Conservation (phyloP, 1,140 invertebrate genomes). For the Apis dorsata region DNA sequence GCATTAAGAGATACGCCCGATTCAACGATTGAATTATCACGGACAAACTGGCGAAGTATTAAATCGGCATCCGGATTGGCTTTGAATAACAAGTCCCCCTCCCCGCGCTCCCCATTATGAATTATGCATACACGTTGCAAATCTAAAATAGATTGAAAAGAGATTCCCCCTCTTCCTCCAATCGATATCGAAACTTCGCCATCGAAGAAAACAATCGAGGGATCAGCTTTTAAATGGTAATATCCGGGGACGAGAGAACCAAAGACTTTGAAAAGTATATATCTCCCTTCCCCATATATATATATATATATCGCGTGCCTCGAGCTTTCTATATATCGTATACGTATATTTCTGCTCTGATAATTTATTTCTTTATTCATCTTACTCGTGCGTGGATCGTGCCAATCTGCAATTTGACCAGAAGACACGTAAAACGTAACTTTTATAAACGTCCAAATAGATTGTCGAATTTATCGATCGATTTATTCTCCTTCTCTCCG, state of each 20-base stretch:
- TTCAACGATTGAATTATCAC: constrained; percentile 36
- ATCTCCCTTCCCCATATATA: too few relatives aligned
- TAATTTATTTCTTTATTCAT: too few relatives aligned
- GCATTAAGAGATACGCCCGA: constrained; percentile 39
- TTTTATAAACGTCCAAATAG: background rate
- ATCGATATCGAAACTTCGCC: constrained; percentile 6
- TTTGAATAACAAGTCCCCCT: constrained; percentile 46
- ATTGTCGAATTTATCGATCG: background rate
- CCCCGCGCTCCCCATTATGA: constrained; percentile 14
- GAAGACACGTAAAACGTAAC: too few relatives aligned
- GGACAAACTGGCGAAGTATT: constrained; percentile 39
- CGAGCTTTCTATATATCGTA: too few relatives aligned
- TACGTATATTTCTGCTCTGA: background rate
- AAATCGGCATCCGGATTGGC: constrained; percentile 29
- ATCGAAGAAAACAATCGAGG: background rate
- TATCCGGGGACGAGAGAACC: background rate
- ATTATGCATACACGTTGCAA: constrained; percentile 44
- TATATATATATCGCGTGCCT: background rate
- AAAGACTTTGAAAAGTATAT: background rate
- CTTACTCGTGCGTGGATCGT: too few relatives aligned
- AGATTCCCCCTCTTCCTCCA: background rate
- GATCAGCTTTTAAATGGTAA: constrained; percentile 14
- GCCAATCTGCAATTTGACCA: too few relatives aligned
- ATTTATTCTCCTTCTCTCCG: too few relatives aligned
- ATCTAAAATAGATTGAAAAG: constrained; percentile 53